Percentiles rank a stretch among this genome's conserved stretches.
Evolutionary conservation across 2,797 vertebrate species (phyloP).

Genomic region (Odontamblyopus lacepedii): DNA sequence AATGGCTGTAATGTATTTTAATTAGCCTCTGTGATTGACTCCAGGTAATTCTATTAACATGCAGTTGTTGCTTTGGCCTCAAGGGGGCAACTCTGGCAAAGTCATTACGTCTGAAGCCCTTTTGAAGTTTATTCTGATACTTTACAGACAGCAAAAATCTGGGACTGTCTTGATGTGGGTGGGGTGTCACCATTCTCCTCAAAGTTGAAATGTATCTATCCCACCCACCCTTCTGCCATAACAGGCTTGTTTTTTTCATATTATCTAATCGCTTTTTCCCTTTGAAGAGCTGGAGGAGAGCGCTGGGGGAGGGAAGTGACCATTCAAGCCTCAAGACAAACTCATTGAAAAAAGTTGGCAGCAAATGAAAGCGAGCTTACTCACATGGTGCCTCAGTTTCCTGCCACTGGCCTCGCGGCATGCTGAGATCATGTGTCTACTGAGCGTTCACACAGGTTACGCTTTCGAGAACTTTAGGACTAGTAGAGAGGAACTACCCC

Average conservation of each 20-base stretch:
- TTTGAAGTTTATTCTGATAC: constrained; percentile 77
- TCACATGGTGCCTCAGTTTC: constrained; percentile 83
- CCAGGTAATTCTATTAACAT: constrained; percentile 79
- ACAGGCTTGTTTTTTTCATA: constrained; percentile 82
- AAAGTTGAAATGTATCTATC: constrained; percentile 79
- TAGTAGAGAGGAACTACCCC: constrained; percentile 80
- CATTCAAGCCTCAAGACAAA: constrained; percentile 80
- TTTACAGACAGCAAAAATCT: constrained; percentile 57
- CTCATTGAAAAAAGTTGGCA: constrained; percentile 85
- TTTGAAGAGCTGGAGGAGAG: constrained; percentile 76
- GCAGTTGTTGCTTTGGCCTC: constrained; percentile 74
- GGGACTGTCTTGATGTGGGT: constrained; percentile 71
- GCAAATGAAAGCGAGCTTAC: constrained; percentile 82
- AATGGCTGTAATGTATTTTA: constrained; percentile 68
- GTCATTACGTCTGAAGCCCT: constrained; percentile 71
- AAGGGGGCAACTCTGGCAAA: constrained; percentile 75
- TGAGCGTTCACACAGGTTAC: constrained; percentile 83
- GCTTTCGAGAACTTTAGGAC: constrained; percentile 81
- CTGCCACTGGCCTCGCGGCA: constrained; percentile 79
- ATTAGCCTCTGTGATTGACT: constrained; percentile 66
- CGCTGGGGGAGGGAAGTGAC: constrained; percentile 76
- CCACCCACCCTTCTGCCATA: constrained; percentile 80
- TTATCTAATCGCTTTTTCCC: constrained; percentile 77
- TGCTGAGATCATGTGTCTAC: constrained; percentile 87
- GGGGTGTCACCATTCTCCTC: constrained; percentile 80